Base-by-base conservation (phyloP, 2,113 vertebrate genomes). In the Lophius piscatorius region DNA sequence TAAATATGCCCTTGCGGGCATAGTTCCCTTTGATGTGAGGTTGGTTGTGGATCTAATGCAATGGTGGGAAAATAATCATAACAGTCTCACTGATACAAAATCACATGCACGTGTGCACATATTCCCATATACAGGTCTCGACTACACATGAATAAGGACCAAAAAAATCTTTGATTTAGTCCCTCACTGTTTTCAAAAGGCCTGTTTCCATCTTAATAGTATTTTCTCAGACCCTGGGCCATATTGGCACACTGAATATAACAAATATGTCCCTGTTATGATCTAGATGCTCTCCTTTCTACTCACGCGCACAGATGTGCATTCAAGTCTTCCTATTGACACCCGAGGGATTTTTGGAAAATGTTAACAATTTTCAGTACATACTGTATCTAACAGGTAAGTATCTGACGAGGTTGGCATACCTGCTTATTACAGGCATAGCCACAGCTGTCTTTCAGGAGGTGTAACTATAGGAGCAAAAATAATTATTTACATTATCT, bases 11-110 rank as follows among this genome's bases (percentile, higher is more conserved):
- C 82, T 83, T 10, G 61, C 55, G 50, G 82, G 71, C 71, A 74
- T 35, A 66, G 60, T 70, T 84, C 74, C 64, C 80, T 86, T 87
- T 86, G 82, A 82, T 88, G 79, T 85, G 60, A 42, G 50, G 47
- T 44, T 77, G 65, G 36, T 66, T 81, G 59, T 82, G 82, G 71
- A 76, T 68, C 76, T 74, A 80, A 83, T 81, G 58, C 58, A 67
- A 62, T 4, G 23, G 26, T 28, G 48, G 44, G 39, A 59, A 76
- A 61, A 74, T 74, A 80, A 77, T 65, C 77, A 58, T 63, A 80
- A 81, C 17, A 51, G 58, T n/a, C n/a, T n/a, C n/a, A n/a, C n/a
- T n/a, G n/a, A 76, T 69, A 63, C 58, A 55, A 4, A 0, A 33
- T 52, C 18, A 61, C 6, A 55, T 14, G 52, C 50, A 70, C 47